These are phyloP conservation scores for Leuciscus idus DNA, from an alignment of 2,113 vertebrate genomes.

Conservation along the genomic window DNA sequence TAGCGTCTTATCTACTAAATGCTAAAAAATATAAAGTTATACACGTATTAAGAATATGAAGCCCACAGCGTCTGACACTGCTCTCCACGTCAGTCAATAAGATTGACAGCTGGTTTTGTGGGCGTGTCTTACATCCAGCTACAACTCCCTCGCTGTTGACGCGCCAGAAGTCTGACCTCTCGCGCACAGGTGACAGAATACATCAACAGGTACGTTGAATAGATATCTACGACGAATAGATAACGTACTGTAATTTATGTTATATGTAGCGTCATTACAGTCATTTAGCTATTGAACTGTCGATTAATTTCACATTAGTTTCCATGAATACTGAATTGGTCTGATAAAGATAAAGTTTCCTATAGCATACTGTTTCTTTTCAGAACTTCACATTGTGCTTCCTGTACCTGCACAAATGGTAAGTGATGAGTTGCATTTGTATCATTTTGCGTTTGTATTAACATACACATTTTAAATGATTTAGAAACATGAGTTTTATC, in stretches of 20 bases:
- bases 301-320: not conserved
- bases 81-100: not conserved
- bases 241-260: not conserved
- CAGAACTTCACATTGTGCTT: not conserved
- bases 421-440: conserved; percentile 12
- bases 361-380: not conserved
- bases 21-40: not conserved
- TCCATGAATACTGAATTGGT: not conserved
- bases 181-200: conserved; percentile 44
- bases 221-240: too few species aligned
- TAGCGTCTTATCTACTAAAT: not conserved
- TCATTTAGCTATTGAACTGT: not conserved
- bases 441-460: not conserved
- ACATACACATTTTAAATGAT: not conserved
- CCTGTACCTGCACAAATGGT: conserved; percentile 38
- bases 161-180: not conserved
- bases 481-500: not conserved
- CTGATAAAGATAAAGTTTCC: not conserved
- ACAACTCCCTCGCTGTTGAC: not conserved
- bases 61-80: not conserved
- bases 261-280: not conserved
- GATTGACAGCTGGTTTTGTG: conserved; percentile 22
- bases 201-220: conserved; percentile 40
- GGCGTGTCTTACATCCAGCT: conserved; percentile 10
- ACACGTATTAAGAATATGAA: not conserved